These are phyloP conservation scores for Ochlodes sylvanus DNA, from an alignment of 2,888 invertebrate species.

Conservation along the genomic window DNA sequence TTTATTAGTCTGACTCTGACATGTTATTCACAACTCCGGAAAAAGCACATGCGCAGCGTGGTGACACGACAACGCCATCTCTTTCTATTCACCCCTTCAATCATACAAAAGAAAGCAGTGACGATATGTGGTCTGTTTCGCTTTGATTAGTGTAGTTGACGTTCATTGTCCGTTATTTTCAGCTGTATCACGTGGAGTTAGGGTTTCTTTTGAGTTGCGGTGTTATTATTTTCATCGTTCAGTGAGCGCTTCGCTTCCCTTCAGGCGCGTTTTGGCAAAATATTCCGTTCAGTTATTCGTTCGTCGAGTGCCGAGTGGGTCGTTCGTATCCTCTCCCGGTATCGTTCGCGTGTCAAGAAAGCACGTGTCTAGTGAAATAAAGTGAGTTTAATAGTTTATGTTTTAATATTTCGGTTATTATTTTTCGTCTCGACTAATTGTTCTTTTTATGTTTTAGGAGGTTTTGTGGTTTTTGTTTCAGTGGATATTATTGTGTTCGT, in stretches of 20 bases:
- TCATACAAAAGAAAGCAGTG: slow-evolving; percentile 57
- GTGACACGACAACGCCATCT: slow-evolving; percentile 47
- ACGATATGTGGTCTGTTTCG: slow-evolving; percentile 56
- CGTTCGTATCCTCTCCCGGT: slow-evolving; percentile 33
- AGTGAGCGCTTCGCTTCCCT: slow-evolving; percentile 57
- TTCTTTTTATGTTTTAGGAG: slow-evolving; percentile 14
- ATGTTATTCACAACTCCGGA: slow-evolving; percentile 47
- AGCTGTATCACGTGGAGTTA: slow-evolving; percentile 41
- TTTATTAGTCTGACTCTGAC: slow-evolving; percentile 61
- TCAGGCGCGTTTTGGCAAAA: slow-evolving; percentile 52
- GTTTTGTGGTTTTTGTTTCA: slow-evolving; percentile 23
- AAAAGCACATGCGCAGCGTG: slow-evolving; percentile 49
- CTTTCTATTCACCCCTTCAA: slow-evolving; percentile 50
- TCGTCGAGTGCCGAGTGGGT: slow-evolving; percentile 55
- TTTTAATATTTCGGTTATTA: slow-evolving; percentile 40
- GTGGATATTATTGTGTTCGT: slow-evolving; percentile 27
- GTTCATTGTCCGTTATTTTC: slow-evolving; percentile 34
- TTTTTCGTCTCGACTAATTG: slow-evolving; percentile 26
- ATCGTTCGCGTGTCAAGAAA: slow-evolving; percentile 42
- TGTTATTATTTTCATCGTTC: slow-evolving; percentile 63
- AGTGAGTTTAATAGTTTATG: slow-evolving; percentile 57
- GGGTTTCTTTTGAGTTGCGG: slow-evolving; percentile 53
- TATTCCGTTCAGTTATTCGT: slow-evolving; percentile 54
- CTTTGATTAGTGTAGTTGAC: slow-evolving; percentile 57
- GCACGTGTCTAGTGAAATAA: slow-evolving; percentile 50